phyloP scores from a whole-genome alignment of 1,140 invertebrate genomes.

The Sycophila sp. region DNA sequence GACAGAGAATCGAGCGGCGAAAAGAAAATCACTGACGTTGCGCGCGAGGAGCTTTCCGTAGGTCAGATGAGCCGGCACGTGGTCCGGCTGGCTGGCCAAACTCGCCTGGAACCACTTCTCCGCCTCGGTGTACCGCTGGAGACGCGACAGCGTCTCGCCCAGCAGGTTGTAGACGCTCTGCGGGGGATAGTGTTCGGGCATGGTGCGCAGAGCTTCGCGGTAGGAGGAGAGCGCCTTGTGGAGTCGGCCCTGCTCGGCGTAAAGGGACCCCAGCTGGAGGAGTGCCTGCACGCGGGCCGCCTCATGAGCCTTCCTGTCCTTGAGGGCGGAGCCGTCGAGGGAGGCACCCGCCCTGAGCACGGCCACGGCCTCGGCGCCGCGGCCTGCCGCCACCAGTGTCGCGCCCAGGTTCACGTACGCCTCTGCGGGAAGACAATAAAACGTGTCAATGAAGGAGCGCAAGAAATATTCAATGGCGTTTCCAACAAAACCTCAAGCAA shows the following conservation, averaged over 20 bases:
- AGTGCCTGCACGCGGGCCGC: slow-evolving; percentile 89
- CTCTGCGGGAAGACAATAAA: slow-evolving; percentile 73
- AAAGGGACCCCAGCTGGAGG: slow-evolving; percentile 89
- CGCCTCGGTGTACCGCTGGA: slow-evolving; percentile 82
- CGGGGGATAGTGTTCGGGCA: slow-evolving; percentile 84
- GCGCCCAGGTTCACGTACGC: slow-evolving; percentile 95
- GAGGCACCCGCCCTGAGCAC: slow-evolving; percentile 83
- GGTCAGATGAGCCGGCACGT: slow-evolving; percentile 89
- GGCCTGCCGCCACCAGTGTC: slow-evolving; percentile 83
- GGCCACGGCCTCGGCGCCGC: slow-evolving; percentile 84
- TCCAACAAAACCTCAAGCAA: too few species aligned
- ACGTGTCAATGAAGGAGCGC: neutral
- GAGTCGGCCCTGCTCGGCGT: slow-evolving; percentile 86
- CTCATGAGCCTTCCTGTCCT: slow-evolving; percentile 90
- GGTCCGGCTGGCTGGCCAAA: slow-evolving; percentile 82
- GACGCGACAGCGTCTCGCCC: slow-evolving; percentile 84
- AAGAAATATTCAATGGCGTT: too few species aligned
- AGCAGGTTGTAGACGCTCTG: slow-evolving; percentile 87
- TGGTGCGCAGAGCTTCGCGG: slow-evolving; percentile 82
- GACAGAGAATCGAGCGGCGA: neutral
- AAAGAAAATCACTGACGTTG: slow-evolving; percentile 76
- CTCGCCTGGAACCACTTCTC: slow-evolving; percentile 87
- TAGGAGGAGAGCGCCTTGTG: slow-evolving; percentile 90
- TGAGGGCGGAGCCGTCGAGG: slow-evolving; percentile 85
- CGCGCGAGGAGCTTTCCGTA: slow-evolving; percentile 90